Evolutionary conservation across 2,888 invertebrate genomes (phyloP), one percentile per base, ranked within the genome.

Genomic region (Imbricaverruca yamaguchii): DNA sequence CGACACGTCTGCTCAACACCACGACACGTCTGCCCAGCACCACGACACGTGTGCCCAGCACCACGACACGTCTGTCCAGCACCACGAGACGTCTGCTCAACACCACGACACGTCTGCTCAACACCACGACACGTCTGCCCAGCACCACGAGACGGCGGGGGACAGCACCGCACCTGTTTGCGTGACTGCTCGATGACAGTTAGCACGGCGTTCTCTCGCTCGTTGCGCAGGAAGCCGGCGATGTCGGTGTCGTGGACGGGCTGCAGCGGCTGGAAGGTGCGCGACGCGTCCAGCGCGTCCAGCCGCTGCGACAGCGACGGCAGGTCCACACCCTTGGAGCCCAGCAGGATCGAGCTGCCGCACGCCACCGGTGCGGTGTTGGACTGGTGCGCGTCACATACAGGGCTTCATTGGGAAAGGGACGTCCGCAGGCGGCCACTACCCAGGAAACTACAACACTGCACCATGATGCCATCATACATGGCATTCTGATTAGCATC

Each of bases 211-310:
- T 96, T 97, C 89, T 97, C 95, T 83, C 94, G 91, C 88, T 98
- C 97, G 90, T 97, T 97, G 87, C 93, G 93, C 25, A 98, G 88
- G 87, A 93, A 97, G 85, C 93, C 93, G 84, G 93, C 92, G 84
- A 98, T 93, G 87, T 97, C 97, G 25, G 95, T 94, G 86, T 96
- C 96, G 88, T 96, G 95, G 53, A 97, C 89, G 0, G 97, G 94
- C 82, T 88, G 88, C 77, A 89, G 85, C 12, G 88, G 86, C 87
- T 94, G 94, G 85, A 94, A 93, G n/a, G 94, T 93, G 81, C 92
- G 90, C 83, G 81, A 59, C 8, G 95, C 92, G 87, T 93, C 96
- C 4, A 98, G 90, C 0, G 93, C 92, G 87, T 96, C 96, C 57
- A 98, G 89, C 86, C 96, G 96, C 85, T 96, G 94, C 9, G 95